Percentiles rank a stretch among this genome's conserved stretches.
phyloP scores from a whole-genome alignment of 1,140 invertebrate genomes.

The Anagrus nilaparvatae region DNA sequence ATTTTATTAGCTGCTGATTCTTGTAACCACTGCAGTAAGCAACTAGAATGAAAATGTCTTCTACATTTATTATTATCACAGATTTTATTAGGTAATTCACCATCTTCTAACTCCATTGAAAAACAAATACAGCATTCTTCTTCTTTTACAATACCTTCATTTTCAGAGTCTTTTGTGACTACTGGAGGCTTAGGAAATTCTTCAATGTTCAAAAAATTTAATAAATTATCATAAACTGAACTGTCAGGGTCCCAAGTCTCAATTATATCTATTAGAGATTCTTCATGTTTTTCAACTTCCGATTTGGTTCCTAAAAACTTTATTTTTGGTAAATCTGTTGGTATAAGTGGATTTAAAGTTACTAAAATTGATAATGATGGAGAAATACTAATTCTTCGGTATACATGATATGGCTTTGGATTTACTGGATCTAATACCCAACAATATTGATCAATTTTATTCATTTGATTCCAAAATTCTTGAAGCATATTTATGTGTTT shows the following conservation, averaged over 20 bases:
- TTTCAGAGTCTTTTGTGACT: constrained; percentile 6
- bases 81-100: constrained; percentile 28
- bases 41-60: constrained; percentile 32
- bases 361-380: constrained; percentile 31
- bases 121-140: constrained; percentile 41
- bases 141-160: constrained; percentile 22
- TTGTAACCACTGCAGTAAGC: constrained; percentile 36
- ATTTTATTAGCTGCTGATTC: constrained; percentile 28
- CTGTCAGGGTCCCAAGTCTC: constrained; percentile 31
- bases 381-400: constrained; percentile 32
- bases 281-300: constrained; percentile 24
- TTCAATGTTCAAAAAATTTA: constrained; percentile 25
- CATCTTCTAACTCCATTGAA: constrained; percentile 24
- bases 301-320: constrained; percentile 33
- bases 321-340: constrained; percentile 27
- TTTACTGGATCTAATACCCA: constrained; percentile 31
- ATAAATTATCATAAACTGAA: constrained; percentile 29
- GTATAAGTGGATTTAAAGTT: constrained; percentile 28
- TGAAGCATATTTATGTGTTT: constrained; percentile 25
- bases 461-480: constrained; percentile 25
- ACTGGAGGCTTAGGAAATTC: constrained; percentile 25
- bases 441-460: constrained; percentile 34
- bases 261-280: constrained; percentile 15
- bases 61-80: constrained; percentile 35
- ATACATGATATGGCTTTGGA: constrained; percentile 33